Evolutionary conservation across 2,797 vertebrate genomes (phyloP).

Genomic region (Mormyrus proboscirostris): DNA sequence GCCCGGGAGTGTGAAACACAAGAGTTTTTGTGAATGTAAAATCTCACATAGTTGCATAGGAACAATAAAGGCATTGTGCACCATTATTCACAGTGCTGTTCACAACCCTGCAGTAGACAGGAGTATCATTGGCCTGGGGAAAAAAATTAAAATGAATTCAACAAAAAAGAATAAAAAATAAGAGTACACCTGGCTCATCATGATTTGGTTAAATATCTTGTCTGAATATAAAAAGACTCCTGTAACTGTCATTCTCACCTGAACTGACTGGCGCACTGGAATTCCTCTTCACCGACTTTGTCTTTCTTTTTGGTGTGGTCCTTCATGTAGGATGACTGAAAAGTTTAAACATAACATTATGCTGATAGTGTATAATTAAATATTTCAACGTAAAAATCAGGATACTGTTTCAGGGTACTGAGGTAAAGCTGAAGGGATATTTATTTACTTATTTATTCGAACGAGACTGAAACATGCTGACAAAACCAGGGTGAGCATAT

Average conservation of each 20-base stretch:
- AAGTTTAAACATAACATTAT: not conserved
- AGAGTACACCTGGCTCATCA: not conserved
- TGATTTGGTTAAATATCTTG: not conserved
- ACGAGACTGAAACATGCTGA: not conserved
- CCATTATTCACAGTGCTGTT: not conserved
- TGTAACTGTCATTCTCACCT: constrained; percentile 32
- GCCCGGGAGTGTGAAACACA: not conserved
- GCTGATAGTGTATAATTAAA: not conserved
- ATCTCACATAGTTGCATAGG: not conserved
- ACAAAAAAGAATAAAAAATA: not conserved
- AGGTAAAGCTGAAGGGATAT: not conserved
- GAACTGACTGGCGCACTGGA: not conserved
- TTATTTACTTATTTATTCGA: not conserved
- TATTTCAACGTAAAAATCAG: not conserved
- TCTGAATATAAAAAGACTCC: not conserved
- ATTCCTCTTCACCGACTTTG: constrained; percentile 4
- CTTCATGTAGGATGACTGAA: constrained; percentile 29
- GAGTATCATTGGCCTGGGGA: not conserved
- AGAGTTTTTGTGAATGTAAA: not conserved
- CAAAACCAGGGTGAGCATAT: not conserved
- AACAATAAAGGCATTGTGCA: not conserved
- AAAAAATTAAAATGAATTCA: not conserved
- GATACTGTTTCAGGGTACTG: not conserved
- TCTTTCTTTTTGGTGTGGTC: constrained; percentile 9
- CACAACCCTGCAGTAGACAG: not conserved